Conservation (phyloP, 2,888 invertebrate genomes). For the Pyrgus malvae region DNA sequence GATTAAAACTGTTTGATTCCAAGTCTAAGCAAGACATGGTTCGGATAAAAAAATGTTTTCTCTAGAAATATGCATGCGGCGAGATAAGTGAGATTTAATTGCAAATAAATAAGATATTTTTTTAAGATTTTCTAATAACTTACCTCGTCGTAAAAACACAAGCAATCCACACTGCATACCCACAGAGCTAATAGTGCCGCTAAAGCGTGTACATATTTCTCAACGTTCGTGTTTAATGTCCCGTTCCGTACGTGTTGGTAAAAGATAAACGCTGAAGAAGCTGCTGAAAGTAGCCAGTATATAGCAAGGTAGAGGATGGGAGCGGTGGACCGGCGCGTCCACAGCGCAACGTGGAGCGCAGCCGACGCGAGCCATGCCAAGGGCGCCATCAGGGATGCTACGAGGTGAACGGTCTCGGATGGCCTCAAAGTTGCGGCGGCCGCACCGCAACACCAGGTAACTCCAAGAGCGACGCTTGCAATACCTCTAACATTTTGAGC, state of each 20-base stretch:
- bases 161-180: slow-evolving; percentile 59
- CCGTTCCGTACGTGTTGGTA: slow-evolving; percentile 49
- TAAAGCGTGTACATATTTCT: slow-evolving; percentile 58
- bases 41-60: too few species aligned
- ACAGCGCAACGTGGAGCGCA: slow-evolving; percentile 63
- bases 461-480: slow-evolving; percentile 54
- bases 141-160: slow-evolving; percentile 76
- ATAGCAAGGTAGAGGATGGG: slow-evolving; percentile 70
- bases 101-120: not conserved
- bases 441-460: slow-evolving; percentile 60
- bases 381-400: slow-evolving; percentile 58
- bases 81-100: not conserved
- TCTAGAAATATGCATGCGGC: too few species aligned
- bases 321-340: slow-evolving; percentile 64
- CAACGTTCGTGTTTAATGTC: slow-evolving; percentile 45
- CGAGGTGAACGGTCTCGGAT: slow-evolving; percentile 52
- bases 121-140: slow-evolving; percentile 15
- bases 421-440: slow-evolving; percentile 57
- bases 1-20: not conserved
- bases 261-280: slow-evolving; percentile 53
- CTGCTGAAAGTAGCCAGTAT: slow-evolving; percentile 67
- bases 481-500: slow-evolving; percentile 62
- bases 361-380: slow-evolving; percentile 69
- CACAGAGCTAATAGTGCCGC: slow-evolving; percentile 52
- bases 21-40: too few species aligned